Base-by-base conservation (phyloP, 1,140 invertebrate genomes). In the Chymomyza costata region DNA sequence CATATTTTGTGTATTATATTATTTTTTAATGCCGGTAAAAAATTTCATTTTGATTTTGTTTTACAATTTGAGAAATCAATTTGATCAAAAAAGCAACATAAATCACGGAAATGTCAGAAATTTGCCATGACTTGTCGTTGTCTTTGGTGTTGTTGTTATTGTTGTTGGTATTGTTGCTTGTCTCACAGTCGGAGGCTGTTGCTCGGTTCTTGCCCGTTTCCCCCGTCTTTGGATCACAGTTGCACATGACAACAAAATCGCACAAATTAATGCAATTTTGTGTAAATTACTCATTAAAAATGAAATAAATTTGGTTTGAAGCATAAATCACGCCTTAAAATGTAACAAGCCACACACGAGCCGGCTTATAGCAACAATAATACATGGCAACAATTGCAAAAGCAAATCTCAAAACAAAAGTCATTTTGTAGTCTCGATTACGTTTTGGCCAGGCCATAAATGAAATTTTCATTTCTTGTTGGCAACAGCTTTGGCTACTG, bases 271-370 rank as follows among this genome's bases (percentile, higher is more conserved):
- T 80, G 74, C 74, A 81, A 73, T 80, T 81, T 81, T 80, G 73
- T 81, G 73, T 80, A 80, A 80, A 80, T 80, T 80, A 80, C 73
- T 80, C 73, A 80, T 80, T 80, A 80, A 80, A 80, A 81, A 51
- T 60, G 68, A 80, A 65, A 80, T 80, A 73, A 80, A 80, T 80
- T 56, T 47, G 49, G 64, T 48, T 65, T 50, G 71, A 47, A 54
- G 73, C 73, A 80, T 80, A 80, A 73, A 73, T 80, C 73, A 80
- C 67, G 47, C 64, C 60, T 63, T 57, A 80, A 69, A 80, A 50
- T 66, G 64, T 46, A 73, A 65, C 66, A 64, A 54, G 52, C 44
- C 49, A 59, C 62, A 39, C 31, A 47, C 31, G 34, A 31, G 34
- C 47, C 35, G 38, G n/a, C n/a, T n/a, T n/a, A 3, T 37, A 38